Evolutionary conservation across 2,113 vertebrate genomes (phyloP), one percentile per base, ranked within the genome.

Genomic region (Calidris pygmaea): DNA sequence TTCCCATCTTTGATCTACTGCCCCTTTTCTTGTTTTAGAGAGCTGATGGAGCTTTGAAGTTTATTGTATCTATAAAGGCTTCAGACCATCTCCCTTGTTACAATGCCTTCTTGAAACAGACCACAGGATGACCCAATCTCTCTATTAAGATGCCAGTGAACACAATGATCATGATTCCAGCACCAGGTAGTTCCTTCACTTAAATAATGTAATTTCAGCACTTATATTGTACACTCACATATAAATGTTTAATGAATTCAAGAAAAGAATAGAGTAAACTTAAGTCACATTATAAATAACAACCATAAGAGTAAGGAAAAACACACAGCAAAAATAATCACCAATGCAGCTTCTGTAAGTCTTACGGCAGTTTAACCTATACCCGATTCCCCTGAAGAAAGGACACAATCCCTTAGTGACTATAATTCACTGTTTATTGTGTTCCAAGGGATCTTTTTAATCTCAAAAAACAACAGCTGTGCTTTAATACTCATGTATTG

Each of bases 221-320:
- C 14, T 75, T 80, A 62, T 0, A 32, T 3, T 41, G 47, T 13
- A 72, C 6, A 14, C 4, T n/a, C 71, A 3, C 6, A 8, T 3
- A 17, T 32, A 90, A 72, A 26, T 15, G 13, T 50, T 87, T 50
- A 55, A 91, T 14, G 14, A 91, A 60, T 72, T 59, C 16, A 65
- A 72, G 29, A 34, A 86, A 93, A 14, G 73, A 68, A 22, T 34
- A 53, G 8, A 52, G 18, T 41, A 43, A 74, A 30, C 8, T 41
- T 62, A 76, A 55, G 16, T 63, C 27, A 32, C 11, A 32, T n/a
- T n/a, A 52, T 18, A 70, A 29, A 26, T 37, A 63, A 78, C 16
- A 45, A 5, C 12, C 6, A 6, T 7, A 58, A 20, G 5, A 75
- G 11, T 37, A 85, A 67, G 7, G 32, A 72, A 81, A 85, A 87